A percentile compares a stretch with the other conserved stretches of the same genome.
Evolutionary conservation across 2,888 invertebrate genomes (phyloP).

Genomic region (Stegophylla sp.): DNA sequence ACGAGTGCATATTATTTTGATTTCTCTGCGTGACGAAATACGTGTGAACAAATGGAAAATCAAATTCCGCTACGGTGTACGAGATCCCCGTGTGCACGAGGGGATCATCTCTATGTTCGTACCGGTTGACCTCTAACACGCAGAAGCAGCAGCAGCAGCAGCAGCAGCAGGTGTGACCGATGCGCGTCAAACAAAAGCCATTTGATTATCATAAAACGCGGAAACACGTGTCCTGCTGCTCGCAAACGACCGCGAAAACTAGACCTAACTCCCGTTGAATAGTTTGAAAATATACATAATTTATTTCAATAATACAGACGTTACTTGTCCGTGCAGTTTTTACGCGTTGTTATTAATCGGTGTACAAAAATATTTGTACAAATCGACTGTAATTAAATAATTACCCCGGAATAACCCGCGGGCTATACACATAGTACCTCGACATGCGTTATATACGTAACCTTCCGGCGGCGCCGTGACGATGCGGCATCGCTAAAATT

Average conservation of each 20-base stretch:
- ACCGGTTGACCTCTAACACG: too few species aligned
- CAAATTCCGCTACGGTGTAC: too few species aligned
- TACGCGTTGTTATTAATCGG: not conserved
- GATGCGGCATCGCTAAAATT: constrained; percentile 25
- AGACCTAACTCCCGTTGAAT: not conserved
- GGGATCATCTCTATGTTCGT: too few species aligned
- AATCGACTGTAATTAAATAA: not conserved
- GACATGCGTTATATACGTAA: not conserved
- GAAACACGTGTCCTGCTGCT: not conserved
- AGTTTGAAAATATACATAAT: constrained; percentile 5
- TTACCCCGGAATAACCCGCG: not conserved
- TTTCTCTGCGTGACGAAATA: too few species aligned
- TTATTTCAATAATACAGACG: not conserved
- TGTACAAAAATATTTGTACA: not conserved
- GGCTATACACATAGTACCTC: not conserved
- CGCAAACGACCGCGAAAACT: not conserved
- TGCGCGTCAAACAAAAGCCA: not conserved
- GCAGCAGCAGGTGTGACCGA: not conserved
- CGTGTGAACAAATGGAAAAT: too few species aligned
- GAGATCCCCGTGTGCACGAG: too few species aligned
- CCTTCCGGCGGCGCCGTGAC: not conserved
- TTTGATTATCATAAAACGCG: constrained; percentile 2
- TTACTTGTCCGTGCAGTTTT: not conserved
- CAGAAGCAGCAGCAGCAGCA: too few species aligned
- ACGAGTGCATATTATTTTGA: too few species aligned